Evolutionary conservation across 2,888 invertebrate species (phyloP).

Genomic region (Hemaris fuciformis): DNA sequence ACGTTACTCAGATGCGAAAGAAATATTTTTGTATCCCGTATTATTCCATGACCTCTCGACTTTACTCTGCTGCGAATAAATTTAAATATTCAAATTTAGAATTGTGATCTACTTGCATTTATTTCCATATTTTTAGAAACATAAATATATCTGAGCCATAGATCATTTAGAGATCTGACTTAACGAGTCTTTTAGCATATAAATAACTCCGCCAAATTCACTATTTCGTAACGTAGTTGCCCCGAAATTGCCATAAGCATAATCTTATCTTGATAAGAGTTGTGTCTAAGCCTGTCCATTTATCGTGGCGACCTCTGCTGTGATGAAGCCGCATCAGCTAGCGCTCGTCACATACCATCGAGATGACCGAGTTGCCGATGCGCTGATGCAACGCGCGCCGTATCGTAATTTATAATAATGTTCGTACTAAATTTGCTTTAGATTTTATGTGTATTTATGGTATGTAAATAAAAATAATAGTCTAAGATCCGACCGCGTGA

Average conservation of each 20-base stretch:
- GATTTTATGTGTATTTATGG: no score
- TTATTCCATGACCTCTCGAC: no score
- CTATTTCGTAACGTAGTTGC: neutral
- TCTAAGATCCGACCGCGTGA: no score
- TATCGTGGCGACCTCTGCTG: neutral
- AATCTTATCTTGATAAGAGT: neutral
- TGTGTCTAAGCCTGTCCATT: neutral
- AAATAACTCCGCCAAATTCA: neutral
- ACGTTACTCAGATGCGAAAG: no score
- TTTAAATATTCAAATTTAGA: no score
- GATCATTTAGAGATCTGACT: neutral
- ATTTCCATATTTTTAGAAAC: no score
- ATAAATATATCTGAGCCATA: no score
- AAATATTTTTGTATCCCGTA: no score
- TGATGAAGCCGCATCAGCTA: neutral
- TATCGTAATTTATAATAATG: neutral
- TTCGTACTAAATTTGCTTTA: no score
- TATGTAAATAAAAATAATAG: no score
- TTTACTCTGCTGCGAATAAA: no score
- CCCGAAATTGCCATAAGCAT: neutral
- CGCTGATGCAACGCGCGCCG: neutral
- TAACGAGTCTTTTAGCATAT: neutral
- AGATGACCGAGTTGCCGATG: neutral
- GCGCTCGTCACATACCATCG: neutral
- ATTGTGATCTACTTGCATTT: no score